phyloP scores from a whole-genome alignment of 2,113 vertebrate genomes.

The Stigmatopora nigra region DNA sequence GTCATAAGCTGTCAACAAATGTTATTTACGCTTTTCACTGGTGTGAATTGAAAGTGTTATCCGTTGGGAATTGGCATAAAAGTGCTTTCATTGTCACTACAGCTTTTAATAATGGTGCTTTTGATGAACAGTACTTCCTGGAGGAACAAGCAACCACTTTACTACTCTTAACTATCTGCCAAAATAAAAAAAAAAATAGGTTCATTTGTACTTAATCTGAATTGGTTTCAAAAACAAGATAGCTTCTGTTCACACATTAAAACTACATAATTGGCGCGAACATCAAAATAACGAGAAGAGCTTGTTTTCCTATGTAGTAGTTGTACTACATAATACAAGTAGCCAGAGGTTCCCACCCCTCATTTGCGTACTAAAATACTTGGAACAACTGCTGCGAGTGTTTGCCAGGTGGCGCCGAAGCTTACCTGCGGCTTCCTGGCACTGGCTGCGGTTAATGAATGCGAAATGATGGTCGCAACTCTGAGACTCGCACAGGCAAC shows the following conservation, averaged over 20 bases:
- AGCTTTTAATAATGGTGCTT: neutral
- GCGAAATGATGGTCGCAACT: conserved; percentile 71
- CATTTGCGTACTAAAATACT: too few relatives aligned
- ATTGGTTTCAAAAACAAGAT: too few relatives aligned
- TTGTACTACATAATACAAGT: too few relatives aligned
- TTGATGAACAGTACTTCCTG: neutral
- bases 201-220: neutral
- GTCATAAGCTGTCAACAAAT: conserved; percentile 64
- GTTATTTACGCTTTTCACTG: conserved; percentile 64
- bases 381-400: neutral
- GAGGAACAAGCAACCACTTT: neutral
- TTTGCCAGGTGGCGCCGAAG: conserved; percentile 19
- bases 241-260: too few relatives aligned
- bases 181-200: neutral
- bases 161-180: neutral
- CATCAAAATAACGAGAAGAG: too few relatives aligned
- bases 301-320: too few relatives aligned
- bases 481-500: conserved; percentile 70
- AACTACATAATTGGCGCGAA: too few relatives aligned
- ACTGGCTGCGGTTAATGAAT: conserved; percentile 72
- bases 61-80: conserved; percentile 8
- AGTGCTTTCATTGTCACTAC: neutral
- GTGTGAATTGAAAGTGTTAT: conserved; percentile 52
- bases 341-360: too few relatives aligned
- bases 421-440: conserved; percentile 73